Base-by-base conservation (phyloP, 2,888 invertebrate species). In the Lycaena phlaeas region DNA sequence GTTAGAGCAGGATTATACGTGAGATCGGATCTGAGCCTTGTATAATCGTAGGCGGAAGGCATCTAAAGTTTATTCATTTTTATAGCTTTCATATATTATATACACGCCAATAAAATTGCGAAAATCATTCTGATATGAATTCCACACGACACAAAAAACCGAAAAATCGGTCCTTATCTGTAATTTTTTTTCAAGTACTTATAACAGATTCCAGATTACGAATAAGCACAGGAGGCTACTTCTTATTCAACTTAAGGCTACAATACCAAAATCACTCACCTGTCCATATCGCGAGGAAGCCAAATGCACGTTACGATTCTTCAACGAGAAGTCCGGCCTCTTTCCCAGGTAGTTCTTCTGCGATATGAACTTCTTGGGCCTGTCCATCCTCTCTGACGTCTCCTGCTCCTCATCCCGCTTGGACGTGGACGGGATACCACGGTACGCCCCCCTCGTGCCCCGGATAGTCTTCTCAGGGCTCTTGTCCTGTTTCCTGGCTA, bases 401-500 rank as follows among this genome's bases (percentile, higher is more conserved):
- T 78, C 77, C 36, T 69, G 66, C 42, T 72, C 74, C 42, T 79
- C 79, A 22, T 81, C 81, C 50, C 77, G 59, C 58, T 81, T 81
- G 15, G 81, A 78, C 7, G 81, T 76, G 0, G 84, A 79, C 15
- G 82, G 74, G 39, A 76, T 61, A 3, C 72, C 79, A 44, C 82
- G 57, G 53, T 82, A 84, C 4, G 81, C 79, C 27, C 81, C 79
- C 47, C 81, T 61, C 6, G 84, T 85, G 4, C 84, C 82, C 42
- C 82, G 60, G 28, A 82, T 82, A 2, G 78, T 81, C 65, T 85
- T 85, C 61, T 85, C 85, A 1, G 85, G 85, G 40, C 81, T 81
- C 56, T 85, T 85, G 56, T 85, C 85, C 59, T 84, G 82, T 53
- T 85, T 85, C 54, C 85, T 64, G 22, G 85, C 77, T 10, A 85